Evolutionary conservation across 2,797 vertebrate genomes (phyloP), one percentile per base, ranked within the genome.

Genomic region (Galagoides demidoff): DNA sequence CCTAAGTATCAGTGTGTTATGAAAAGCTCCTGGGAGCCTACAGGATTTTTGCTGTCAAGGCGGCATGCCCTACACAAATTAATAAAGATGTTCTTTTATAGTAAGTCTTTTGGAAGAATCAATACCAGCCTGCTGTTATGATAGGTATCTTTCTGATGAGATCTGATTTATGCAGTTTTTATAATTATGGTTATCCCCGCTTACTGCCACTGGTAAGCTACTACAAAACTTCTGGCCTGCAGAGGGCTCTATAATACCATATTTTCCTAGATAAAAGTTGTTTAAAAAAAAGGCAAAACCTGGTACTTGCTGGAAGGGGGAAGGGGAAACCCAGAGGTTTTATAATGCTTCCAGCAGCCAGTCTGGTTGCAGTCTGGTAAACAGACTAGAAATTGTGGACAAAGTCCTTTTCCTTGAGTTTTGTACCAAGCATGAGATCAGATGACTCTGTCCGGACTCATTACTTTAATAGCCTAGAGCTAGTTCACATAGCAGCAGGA

Each of bases 381-480:
- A 99, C 98, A 99, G 98, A 97, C 98, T 92, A 96, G 98, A 98
- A 98, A 98, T 98, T 98, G 98, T 98, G 98, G 98, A 98, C 98
- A 97, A 97, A 98, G 95, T 96, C 98, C 98, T 98, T 98, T 98
- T 97, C 98, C 98, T 97, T 96, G 95, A 97, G 98, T 98, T 98
- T 98, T 98, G 98, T 98, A 98, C 98, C 98, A 96, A 98, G 98
- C 93, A 97, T 97, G 98, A 98, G 98, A 98, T 98, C 98, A 98
- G 98, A 98, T 98, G 98, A 98, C 98, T 98, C 98, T 98, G 98
- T 98, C 98, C 81, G 96, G 98, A 98, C 98, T 98, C 98, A 98
- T 99, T 99, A 98, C 98, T 98, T 98, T 98, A 98, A 98, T 98
- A 98, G 98, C 98, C 98, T 98, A 95, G 96, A 98, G 98, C 98